A percentile compares a stretch with the other conserved stretches of the same genome.
These are phyloP conservation scores for Nesoenas mayeri DNA, from an alignment of 2,113 vertebrate species.

Conservation along the genomic window DNA sequence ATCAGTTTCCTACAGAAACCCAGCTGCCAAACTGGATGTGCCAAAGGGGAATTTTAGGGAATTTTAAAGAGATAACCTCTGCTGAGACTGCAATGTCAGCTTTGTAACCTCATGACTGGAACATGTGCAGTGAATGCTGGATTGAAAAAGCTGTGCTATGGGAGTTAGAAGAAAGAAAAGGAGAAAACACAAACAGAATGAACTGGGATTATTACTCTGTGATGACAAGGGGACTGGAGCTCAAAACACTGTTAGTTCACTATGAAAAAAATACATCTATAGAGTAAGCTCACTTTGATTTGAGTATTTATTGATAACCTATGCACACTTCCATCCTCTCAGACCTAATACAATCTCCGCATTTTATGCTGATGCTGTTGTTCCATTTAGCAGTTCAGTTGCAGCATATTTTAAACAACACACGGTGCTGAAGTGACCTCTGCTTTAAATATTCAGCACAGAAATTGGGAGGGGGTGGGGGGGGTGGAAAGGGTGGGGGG, in stretches of 20 bases:
- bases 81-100: conserved; percentile 76
- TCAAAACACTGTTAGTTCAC: conserved; percentile 27
- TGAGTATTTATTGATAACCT: conserved; percentile 50
- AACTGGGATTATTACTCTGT: conserved; percentile 29
- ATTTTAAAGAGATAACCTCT: conserved; percentile 79
- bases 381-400: conserved; percentile 9
- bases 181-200: conserved; percentile 19
- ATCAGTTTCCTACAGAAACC: conserved; percentile 65
- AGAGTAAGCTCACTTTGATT: conserved; percentile 44
- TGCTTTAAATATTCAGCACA: conserved; percentile 11
- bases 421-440: neutral
- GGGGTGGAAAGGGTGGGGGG: no score
- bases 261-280: neutral
- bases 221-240: conserved; percentile 21
- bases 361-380: conserved; percentile 49
- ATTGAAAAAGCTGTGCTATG: conserved; percentile 56
- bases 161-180: conserved; percentile 56
- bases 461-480: no score
- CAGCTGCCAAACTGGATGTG: conserved; percentile 75
- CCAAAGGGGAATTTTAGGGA: conserved; percentile 76
- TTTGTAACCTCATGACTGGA: conserved; percentile 64
- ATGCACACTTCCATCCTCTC: neutral
- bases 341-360: neutral
- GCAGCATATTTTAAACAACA: neutral
- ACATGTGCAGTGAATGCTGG: conserved; percentile 65